Evolutionary conservation across 2,113 vertebrate genomes (phyloP).

Genomic region (Raja brachyura): DNA sequence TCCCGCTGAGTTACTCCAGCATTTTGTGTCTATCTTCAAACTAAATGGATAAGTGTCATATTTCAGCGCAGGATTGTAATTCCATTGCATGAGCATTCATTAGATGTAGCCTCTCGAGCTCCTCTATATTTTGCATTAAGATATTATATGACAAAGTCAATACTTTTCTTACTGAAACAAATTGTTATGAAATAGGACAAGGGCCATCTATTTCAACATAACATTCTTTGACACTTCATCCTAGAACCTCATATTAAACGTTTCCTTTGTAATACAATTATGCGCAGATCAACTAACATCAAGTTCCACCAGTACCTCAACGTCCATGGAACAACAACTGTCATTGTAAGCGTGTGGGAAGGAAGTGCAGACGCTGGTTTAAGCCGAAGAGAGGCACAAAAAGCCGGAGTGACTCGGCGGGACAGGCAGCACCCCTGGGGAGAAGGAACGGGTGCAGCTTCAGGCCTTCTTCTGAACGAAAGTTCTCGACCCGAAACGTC

Average conservation of each 20-base stretch:
- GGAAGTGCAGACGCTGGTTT: too few species aligned
- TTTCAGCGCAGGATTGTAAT: too few species aligned
- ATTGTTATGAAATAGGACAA: constrained; percentile 2
- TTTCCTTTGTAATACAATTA: constrained; percentile 7
- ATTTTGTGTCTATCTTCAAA: too few species aligned
- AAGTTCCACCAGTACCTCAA: not conserved
- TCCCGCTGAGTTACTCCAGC: too few species aligned
- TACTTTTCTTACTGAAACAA: constrained; percentile 32
- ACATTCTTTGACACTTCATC: not conserved
- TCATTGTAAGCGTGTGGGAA: too few species aligned
- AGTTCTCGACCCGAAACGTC: too few species aligned
- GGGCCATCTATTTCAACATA: constrained; percentile 5
- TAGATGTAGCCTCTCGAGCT: constrained; percentile 22
- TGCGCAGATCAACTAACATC: not conserved
- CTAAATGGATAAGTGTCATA: not conserved
- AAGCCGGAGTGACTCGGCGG: too few species aligned
- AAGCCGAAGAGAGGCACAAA: too few species aligned
- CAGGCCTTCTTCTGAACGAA: too few species aligned
- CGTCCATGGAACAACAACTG: not conserved
- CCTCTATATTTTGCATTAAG: constrained; percentile 33
- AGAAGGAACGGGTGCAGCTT: too few species aligned
- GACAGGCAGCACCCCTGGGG: too few species aligned
- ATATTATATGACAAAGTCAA: constrained; percentile 39
- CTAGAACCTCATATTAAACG: constrained; percentile 27
- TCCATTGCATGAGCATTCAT: not conserved